phyloP scores from a whole-genome alignment of 2,797 vertebrate species.

The Falco novaeseelandiae region DNA sequence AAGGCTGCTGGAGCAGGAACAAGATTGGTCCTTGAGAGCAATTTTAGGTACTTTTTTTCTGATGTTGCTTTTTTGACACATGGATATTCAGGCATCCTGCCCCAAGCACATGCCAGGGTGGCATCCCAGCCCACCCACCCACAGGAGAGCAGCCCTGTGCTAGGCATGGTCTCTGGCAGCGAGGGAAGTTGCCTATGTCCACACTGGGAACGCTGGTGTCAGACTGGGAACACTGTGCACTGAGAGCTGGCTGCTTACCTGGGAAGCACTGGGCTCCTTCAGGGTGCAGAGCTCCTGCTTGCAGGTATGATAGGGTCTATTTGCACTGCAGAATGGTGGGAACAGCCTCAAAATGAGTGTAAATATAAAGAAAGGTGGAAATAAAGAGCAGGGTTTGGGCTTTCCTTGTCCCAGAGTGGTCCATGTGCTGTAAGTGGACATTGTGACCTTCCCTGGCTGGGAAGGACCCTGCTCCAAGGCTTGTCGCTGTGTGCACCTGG shows the following conservation, averaged over 20 bases:
- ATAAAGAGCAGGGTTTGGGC: neutral
- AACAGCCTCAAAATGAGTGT: neutral
- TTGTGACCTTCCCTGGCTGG: neutral
- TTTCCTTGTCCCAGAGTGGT: neutral
- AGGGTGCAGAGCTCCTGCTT: neutral
- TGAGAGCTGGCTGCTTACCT: neutral
- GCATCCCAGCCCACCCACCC: neutral
- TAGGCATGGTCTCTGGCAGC: neutral
- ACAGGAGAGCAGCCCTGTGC: neutral
- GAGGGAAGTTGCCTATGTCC: accelerated
- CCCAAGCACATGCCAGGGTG: neutral
- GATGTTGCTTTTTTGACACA: neutral
- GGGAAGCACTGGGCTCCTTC: neutral
- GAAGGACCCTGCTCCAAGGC: neutral
- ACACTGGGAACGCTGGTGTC: neutral
- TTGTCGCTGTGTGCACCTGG: neutral
- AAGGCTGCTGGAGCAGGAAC: neutral
- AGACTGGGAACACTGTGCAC: neutral
- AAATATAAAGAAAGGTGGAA: neutral
- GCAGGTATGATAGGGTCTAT: neutral
- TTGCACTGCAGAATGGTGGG: neutral
- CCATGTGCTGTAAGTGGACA: neutral
- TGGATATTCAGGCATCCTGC: neutral
- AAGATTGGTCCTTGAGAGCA: neutral
- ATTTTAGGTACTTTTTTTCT: neutral